Conservation (phyloP, 2,113 vertebrate species). For the Eupsittula cactorum region DNA sequence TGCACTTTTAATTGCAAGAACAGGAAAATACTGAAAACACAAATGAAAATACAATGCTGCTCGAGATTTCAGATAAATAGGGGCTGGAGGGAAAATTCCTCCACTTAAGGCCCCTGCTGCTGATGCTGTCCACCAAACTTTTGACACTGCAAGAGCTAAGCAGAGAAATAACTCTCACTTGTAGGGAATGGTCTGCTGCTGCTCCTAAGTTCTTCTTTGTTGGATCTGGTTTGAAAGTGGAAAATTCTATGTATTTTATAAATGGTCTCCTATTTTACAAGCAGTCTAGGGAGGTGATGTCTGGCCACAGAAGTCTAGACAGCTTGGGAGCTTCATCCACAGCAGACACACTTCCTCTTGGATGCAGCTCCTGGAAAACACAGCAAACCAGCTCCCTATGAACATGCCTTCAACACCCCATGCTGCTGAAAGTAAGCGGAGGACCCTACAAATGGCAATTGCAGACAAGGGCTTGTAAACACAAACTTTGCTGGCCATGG, state of each 20-base stretch:
- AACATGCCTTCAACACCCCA: background rate
- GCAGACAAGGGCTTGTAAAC: background rate
- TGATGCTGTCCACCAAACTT: background rate
- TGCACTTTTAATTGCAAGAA: background rate
- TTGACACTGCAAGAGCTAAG: background rate
- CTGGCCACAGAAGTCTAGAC: background rate
- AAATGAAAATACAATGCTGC: background rate
- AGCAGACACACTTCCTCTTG: constrained; percentile 17
- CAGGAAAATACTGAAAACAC: background rate
- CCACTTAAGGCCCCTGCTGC: background rate
- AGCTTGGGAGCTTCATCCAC: background rate
- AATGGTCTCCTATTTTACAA: background rate
- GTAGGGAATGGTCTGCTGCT: background rate
- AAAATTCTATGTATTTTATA: background rate
- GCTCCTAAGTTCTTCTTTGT: background rate
- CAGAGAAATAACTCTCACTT: background rate
- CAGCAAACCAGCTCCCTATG: background rate
- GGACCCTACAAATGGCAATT: background rate
- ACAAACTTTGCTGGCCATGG: background rate
- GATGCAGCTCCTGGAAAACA: background rate
- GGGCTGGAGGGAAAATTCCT: background rate
- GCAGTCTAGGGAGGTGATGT: background rate
- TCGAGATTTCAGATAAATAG: background rate
- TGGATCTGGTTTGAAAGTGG: background rate
- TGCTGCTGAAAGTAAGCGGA: background rate